phyloP scores from a whole-genome alignment of 2,888 invertebrate genomes.

The Leptothorax acervorum region DNA sequence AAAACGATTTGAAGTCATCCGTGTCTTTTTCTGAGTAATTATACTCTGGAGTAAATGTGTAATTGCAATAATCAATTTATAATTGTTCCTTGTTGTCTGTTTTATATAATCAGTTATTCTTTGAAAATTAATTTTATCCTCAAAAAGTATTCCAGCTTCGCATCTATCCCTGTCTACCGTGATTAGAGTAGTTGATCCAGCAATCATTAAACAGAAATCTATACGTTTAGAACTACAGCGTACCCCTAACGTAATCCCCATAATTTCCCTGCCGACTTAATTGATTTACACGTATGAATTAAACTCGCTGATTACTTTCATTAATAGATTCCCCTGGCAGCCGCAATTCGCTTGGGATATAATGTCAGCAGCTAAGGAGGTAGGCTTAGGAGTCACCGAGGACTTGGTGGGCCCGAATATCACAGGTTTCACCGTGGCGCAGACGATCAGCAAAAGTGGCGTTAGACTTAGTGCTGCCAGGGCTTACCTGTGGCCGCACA shows the following conservation, averaged over 20 bases:
- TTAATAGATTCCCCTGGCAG: constrained; percentile 88
- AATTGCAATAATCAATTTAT: neutral
- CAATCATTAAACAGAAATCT: neutral
- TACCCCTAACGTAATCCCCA: neutral
- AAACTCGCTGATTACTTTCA: constrained; percentile 29
- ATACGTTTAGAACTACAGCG: neutral
- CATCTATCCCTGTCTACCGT: neutral
- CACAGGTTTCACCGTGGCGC: constrained; percentile 89
- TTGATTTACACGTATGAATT: constrained; percentile 25
- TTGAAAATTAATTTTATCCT: neutral
- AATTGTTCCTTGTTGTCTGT: neutral
- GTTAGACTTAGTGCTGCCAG: constrained; percentile 88
- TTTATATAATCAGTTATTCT: neutral
- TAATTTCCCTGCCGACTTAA: neutral
- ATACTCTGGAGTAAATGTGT: neutral
- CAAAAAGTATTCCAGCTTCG: neutral
- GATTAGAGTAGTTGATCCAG: neutral
- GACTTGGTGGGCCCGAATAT: constrained; percentile 89
- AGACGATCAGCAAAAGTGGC: constrained; percentile 88
- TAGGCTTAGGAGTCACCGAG: constrained; percentile 88
- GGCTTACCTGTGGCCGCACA: constrained; percentile 87
- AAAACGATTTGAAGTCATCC: neutral
- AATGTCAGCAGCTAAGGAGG: constrained; percentile 88
- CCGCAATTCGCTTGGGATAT: constrained; percentile 88
- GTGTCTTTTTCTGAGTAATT: neutral